phyloP scores from a whole-genome alignment of 1,140 invertebrate species.

The Dendroctonus valens region DNA sequence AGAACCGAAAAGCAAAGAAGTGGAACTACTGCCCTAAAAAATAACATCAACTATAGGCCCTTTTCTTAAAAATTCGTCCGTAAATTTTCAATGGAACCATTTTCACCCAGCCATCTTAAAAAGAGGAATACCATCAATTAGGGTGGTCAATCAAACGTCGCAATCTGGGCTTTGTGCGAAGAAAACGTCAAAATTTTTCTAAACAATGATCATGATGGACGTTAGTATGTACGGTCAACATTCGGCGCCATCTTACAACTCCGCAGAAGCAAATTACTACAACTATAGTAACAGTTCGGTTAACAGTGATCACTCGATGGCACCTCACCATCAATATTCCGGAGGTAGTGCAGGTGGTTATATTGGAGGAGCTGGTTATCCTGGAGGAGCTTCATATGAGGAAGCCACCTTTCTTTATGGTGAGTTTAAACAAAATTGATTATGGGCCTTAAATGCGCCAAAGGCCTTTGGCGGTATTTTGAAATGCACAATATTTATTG shows the following conservation, averaged over 20 bases:
- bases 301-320: conserved; percentile 19
- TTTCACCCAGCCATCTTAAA: too few relatives aligned
- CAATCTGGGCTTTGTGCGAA: too few relatives aligned
- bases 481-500: too few relatives aligned
- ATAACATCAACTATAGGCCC: too few relatives aligned
- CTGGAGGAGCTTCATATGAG: conserved; percentile 41
- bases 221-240: conserved; percentile 63
- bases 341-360: conserved; percentile 13
- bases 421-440: neutral
- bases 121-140: too few relatives aligned
- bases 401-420: conserved; percentile 42
- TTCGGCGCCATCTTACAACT: conserved; percentile 46
- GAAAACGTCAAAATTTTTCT: conserved; percentile 14
- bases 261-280: conserved; percentile 54
- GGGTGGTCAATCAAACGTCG: too few relatives aligned
- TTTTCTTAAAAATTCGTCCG: too few relatives aligned
- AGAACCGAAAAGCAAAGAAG: too few relatives aligned
- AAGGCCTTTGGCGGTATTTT: too few relatives aligned
- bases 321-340: conserved; percentile 23
- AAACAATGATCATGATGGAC: conserved; percentile 68
- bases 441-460: too few relatives aligned
- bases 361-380: conserved; percentile 14
- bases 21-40: too few relatives aligned
- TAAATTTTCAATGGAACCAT: too few relatives aligned
- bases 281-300: conserved; percentile 47